Conservation (phyloP, 2,888 invertebrate species). For the Xylota segnis region DNA sequence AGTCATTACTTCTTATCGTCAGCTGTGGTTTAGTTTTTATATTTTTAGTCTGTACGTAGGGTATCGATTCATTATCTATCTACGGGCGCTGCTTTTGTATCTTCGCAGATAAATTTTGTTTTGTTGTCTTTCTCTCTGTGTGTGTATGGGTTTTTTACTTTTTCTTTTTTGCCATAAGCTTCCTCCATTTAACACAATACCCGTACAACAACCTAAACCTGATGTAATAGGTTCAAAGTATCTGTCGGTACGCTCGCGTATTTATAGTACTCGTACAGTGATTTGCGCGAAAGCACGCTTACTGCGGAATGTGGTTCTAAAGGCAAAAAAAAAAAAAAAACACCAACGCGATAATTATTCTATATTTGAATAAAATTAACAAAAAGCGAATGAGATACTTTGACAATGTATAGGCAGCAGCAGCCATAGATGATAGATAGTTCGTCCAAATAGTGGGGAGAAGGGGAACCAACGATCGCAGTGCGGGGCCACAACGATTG, state of each 20-base stretch:
- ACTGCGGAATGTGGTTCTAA: slow-evolving; percentile 21
- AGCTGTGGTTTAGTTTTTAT: background rate
- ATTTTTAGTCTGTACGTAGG: too few relatives aligned
- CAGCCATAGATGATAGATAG: background rate
- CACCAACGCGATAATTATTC: slow-evolving; percentile 19
- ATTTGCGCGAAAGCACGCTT: slow-evolving; percentile 28
- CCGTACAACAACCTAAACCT: slow-evolving; percentile 26
- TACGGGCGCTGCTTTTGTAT: slow-evolving; percentile 34
- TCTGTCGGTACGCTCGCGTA: slow-evolving; percentile 1
- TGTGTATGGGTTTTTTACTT: slow-evolving; percentile 21
- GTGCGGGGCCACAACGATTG: slow-evolving; percentile 11
- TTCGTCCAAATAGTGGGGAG: slow-evolving; percentile 43
- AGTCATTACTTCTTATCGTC: slow-evolving; percentile 63
- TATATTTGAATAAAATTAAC: slow-evolving; percentile 27
- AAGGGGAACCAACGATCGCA: slow-evolving; percentile 35
- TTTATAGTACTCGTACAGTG: too few relatives aligned
- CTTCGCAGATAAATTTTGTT: slow-evolving; percentile 40
- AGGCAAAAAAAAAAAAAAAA: slow-evolving; percentile 1
- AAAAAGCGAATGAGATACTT: slow-evolving; percentile 13
- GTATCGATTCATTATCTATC: slow-evolving; percentile 55
- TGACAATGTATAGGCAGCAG: background rate
- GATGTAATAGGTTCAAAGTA: slow-evolving; percentile 38
- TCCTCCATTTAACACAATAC: slow-evolving; percentile 22
- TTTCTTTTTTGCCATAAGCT: slow-evolving; percentile 6
- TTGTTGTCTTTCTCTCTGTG: slow-evolving; percentile 4